phyloP scores from a whole-genome alignment of 2,797 vertebrate genomes.

The Synanceia verrucosa region DNA sequence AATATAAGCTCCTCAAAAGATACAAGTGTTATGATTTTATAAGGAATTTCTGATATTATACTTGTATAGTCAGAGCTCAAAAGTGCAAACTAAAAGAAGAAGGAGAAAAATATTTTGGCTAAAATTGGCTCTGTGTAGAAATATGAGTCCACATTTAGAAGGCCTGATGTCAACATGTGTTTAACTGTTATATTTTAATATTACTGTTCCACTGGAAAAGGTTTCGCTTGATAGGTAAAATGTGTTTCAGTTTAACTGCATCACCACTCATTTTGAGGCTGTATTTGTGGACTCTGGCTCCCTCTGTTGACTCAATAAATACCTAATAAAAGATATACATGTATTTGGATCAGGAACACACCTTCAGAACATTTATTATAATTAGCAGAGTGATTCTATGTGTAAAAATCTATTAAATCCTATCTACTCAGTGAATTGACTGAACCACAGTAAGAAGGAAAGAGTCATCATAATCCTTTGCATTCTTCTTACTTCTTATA shows the following conservation, averaged over 20 bases:
- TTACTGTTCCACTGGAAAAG: neutral
- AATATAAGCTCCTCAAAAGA: neutral
- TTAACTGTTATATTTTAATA: neutral
- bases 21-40: too few species aligned
- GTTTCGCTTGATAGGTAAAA: neutral
- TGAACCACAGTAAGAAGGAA: neutral
- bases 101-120: too few species aligned
- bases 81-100: too few species aligned
- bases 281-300: slow-evolving; percentile 20
- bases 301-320: slow-evolving; percentile 22
- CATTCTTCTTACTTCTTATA: too few species aligned
- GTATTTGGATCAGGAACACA: neutral
- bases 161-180: neutral
- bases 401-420: neutral
- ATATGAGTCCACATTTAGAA: neutral
- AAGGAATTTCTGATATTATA: neutral
- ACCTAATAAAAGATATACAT: neutral
- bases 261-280: neutral
- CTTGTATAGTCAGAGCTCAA: too few species aligned
- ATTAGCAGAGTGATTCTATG: neutral
- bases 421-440: neutral
- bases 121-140: neutral
- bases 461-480: neutral
- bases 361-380: neutral
- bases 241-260: neutral